phyloP scores from a whole-genome alignment of 2,888 invertebrate genomes.

The Tachina lurida region DNA sequence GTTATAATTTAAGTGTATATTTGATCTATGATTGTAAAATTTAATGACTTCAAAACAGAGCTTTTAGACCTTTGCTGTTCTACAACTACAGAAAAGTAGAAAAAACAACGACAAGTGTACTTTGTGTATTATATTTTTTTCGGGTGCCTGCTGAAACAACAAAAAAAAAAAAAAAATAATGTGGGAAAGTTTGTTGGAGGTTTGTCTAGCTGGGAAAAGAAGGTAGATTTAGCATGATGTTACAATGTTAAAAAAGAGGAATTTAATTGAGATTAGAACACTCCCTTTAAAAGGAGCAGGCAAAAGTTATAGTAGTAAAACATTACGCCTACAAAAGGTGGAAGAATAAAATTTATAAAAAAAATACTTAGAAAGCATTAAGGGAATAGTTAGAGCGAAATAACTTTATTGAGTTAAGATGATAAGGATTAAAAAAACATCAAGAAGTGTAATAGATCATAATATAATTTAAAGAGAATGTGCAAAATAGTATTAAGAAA shows the following conservation, averaged over 20 bases:
- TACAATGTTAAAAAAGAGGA: conserved; percentile 39
- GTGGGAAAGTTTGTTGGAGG: conserved; percentile 61
- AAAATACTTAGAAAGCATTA: not conserved
- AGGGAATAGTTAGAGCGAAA: not conserved
- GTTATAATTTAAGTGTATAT: conserved; percentile 72
- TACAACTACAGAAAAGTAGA: conserved; percentile 12
- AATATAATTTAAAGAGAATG: not conserved
- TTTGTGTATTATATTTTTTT: conserved; percentile 38
- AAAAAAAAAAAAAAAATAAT: conserved; percentile 37
- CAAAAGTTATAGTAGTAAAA: not conserved
- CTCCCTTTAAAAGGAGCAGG: conserved; percentile 25
- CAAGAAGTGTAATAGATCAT: not conserved
- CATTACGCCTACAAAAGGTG: conserved; percentile 3
- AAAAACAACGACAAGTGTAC: conserved; percentile 39
- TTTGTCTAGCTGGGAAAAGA: conserved; percentile 36
- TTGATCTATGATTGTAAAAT: conserved; percentile 70
- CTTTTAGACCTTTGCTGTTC: conserved; percentile 9
- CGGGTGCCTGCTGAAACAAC: conserved; percentile 8
- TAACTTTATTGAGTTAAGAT: conserved; percentile 8
- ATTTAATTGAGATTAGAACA: conserved; percentile 53
- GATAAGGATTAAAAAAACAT: not conserved
- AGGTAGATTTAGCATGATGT: conserved; percentile 47
- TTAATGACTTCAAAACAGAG: conserved; percentile 65
- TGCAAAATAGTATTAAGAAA: not conserved
- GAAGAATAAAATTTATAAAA: not conserved